These are phyloP conservation scores for Hyles vespertilio DNA, from an alignment of 1,140 invertebrate species.

Conservation along the genomic window DNA sequence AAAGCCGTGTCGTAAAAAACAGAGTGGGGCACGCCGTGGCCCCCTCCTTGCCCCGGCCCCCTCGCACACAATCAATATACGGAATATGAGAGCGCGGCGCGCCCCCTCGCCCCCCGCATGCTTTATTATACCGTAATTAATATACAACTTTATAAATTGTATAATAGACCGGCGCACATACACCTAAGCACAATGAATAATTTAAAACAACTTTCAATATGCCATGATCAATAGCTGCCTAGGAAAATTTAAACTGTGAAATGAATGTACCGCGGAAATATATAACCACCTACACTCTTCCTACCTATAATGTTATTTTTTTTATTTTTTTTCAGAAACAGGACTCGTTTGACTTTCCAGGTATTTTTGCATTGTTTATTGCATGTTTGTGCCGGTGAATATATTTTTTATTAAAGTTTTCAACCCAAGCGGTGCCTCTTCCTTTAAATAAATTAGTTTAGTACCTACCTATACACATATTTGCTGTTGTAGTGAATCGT, in stretches of 20 bases:
- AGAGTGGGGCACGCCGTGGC: conserved; percentile 74
- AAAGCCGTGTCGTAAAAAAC: conserved; percentile 76
- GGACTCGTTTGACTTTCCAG: no score
- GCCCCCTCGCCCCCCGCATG: conserved; percentile 71
- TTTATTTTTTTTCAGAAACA: no score
- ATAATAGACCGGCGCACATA: conserved; percentile 41
- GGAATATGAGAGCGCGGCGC: conserved; percentile 75
- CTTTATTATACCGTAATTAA: conserved; percentile 76
- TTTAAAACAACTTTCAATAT: neutral
- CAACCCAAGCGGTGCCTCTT: conserved; percentile 42
- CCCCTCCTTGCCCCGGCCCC: conserved; percentile 70
- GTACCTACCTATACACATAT: conserved; percentile 3
- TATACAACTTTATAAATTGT: conserved; percentile 73
- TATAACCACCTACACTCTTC: no score
- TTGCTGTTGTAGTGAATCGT: conserved; percentile 1
- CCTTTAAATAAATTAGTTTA: conserved; percentile 49
- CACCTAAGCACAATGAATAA: conserved; percentile 15
- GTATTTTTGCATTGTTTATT: no score
- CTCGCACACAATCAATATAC: conserved; percentile 75
- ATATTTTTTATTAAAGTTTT: conserved; percentile 11
- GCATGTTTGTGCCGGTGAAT: no score
- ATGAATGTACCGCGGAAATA: no score
- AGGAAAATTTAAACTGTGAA: no score
- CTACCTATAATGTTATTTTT: no score
- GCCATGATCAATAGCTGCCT: no score